A percentile compares a stretch with the other conserved stretches of the same genome.
Conservation (phyloP, 64 coral and sea anemone species). For the Hydrozoanthus tunicans region DNA sequence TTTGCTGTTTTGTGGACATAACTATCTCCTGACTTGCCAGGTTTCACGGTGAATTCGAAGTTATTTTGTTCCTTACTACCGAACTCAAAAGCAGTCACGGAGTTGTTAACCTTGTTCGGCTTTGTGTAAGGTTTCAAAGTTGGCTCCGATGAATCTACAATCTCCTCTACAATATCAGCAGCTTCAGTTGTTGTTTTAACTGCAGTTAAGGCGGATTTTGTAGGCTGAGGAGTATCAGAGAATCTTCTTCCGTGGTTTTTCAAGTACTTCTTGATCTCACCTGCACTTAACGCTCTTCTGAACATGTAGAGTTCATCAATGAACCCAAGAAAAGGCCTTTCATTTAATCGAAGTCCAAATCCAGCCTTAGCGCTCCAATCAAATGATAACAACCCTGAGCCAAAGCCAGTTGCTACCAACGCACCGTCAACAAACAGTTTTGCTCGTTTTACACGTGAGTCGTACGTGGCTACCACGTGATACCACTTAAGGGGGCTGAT, state of each 20-base stretch:
- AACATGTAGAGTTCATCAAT: constrained; percentile 96
- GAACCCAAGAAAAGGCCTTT: constrained; percentile 69
- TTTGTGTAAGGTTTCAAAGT: not conserved
- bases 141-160: not conserved
- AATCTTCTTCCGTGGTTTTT: constrained; percentile 26
- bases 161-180: constrained; percentile 37
- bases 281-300: constrained; percentile 61
- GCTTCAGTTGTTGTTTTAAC: not conserved
- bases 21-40: not conserved
- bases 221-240: not conserved
- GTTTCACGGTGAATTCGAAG: constrained; percentile 1
- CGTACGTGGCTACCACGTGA: constrained; percentile 91
- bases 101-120: not conserved
- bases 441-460: constrained; percentile 67
- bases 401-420: constrained; percentile 54
- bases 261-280: constrained; percentile 79
- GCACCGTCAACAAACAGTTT: constrained; percentile 83
- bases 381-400: constrained; percentile 76
- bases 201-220: not conserved
- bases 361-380: constrained; percentile 73
- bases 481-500: constrained; percentile 78
- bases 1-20: not conserved
- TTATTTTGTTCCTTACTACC: not conserved
- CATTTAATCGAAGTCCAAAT: constrained; percentile 73
- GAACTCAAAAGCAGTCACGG: constrained; percentile 19